Evolutionary conservation across 2,113 vertebrate species (phyloP), one percentile per base, ranked within the genome.

Genomic region (Antechinus stuartii): DNA sequence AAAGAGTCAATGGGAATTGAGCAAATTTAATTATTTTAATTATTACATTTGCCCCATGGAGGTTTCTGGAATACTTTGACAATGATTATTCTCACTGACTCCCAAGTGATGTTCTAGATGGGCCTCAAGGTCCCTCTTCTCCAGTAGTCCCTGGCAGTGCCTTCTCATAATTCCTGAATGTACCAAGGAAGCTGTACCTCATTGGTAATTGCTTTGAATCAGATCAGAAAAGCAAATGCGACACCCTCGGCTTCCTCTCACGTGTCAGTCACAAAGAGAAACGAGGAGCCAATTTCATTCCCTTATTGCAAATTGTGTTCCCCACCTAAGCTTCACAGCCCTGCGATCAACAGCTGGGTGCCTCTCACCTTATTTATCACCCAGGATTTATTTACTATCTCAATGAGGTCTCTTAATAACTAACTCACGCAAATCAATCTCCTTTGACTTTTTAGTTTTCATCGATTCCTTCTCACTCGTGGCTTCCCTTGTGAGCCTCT

Each of bases 301-400:
- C 50, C 52, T 92, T 93, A 89, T 91, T 95, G 91, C 94, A 97
- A 94, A 96, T 91, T 93, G 12, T 94, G n/a, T 96, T 96, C 76
- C 68, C 55, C 92, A 89, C 42, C 93, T 92, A 91, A 96, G 94
- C 54, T 27, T 96, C 97, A 96, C 50, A 92, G 89, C 90, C 54
- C 91, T 54, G 49, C 57, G 56, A 84, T 92, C 94, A 96, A 96
- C 91, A 95, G 97, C 91, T 89, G 54, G 91, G 56, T 61, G 30
- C 50, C 91, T 95, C 52, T 94, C 97, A 90, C 94, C 97, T 97
- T 96, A 97, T 97, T 97, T 97, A 97, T 97, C 93, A 68, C 9
- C 94, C 89, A 90, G 91, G 42, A 96, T 91, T 93, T 94, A 94
- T 95, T 95, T 92, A 93, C 94, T 94, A 96, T 61, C 94, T 93